A percentile compares a stretch with the other conserved stretches of the same genome.
phyloP scores from a whole-genome alignment of 2,113 vertebrate species.

The Saguinus imperator region DNA sequence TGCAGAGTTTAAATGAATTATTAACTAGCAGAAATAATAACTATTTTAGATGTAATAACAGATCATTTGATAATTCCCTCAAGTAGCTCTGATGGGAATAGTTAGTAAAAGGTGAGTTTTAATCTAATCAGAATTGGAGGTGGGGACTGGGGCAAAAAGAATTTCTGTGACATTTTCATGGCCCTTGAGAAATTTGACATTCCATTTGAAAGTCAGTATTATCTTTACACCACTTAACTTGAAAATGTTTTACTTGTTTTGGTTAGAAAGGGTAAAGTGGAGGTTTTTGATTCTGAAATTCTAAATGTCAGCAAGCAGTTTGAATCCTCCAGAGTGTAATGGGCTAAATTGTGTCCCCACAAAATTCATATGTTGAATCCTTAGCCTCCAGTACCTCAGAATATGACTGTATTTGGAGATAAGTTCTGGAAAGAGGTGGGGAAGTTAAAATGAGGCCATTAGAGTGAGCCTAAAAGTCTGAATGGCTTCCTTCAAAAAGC shows the following conservation, averaged over 20 bases:
- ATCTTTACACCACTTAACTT: not conserved
- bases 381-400: not conserved
- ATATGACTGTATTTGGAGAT: not conserved
- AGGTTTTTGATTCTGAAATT: not conserved
- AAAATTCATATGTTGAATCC: not conserved
- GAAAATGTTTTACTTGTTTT: not conserved
- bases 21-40: constrained; percentile 3
- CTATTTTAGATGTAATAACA: not conserved
- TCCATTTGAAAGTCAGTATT: not conserved
- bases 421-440: not conserved
- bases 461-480: not conserved
- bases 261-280: not conserved
- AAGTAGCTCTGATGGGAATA: not conserved
- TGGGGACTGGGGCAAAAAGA: not conserved
- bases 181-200: not conserved
- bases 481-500: not conserved
- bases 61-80: not conserved
- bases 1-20: not conserved
- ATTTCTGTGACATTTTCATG: constrained; percentile 24
- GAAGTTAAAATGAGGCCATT: not conserved
- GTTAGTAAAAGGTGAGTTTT: not conserved
- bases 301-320: not conserved
- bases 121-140: constrained; percentile 1
- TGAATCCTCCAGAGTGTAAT: not conserved
- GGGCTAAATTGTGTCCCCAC: not conserved